Evolutionary conservation across 2,797 vertebrate genomes (phyloP), one percentile per base, ranked within the genome.

Genomic region (Cottoperca gobio): DNA sequence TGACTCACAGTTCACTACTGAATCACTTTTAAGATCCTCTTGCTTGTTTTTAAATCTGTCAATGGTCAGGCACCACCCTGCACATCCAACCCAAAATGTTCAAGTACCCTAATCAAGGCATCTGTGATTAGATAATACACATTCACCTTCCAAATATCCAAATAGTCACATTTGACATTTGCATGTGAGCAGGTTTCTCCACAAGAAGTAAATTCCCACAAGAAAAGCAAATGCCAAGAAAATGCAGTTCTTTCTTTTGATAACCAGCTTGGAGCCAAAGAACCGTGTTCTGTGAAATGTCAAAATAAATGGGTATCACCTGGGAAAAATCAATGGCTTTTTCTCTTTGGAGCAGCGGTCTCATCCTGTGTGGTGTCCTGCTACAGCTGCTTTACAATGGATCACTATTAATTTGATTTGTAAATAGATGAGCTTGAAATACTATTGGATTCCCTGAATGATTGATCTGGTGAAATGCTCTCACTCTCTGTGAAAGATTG

Each of bases 371-470:
- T 28, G 70, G 69, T 26, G 60, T 72, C 70, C 59, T 64, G 52
- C 66, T 48, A 9, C 33, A 40, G 68, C 48, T 35, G 46, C 75
- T 54, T 73, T 17, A 65, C 46, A 73, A 77, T 54, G 43, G 70
- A 83, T 43, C 49, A 60, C 65, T 31, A 58, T 74, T 80, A 49
- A 76, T 86, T 76, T 86, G 72, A 84, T 86, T 73, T 79, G 72
- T 80, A 73, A 85, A 86, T 79, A 73, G 82, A 87, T 77, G 24
- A 78, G 68, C 78, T 61, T 67, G 64, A 82, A 82, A 86, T 78
- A 50, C 66, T 62, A 73, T 77, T 75, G 75, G 46, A 61, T 60
- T 70, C 69, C 28, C 64, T 39, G 68, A 76, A 70, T 83, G 83
- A 90, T 78, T 82, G 76, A 86, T 79, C 52, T 49, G 24, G 23